A percentile compares a stretch with the other conserved stretches of the same genome.
Conservation (phyloP, 2,888 invertebrate genomes). For the Polymixis lichenea region DNA sequence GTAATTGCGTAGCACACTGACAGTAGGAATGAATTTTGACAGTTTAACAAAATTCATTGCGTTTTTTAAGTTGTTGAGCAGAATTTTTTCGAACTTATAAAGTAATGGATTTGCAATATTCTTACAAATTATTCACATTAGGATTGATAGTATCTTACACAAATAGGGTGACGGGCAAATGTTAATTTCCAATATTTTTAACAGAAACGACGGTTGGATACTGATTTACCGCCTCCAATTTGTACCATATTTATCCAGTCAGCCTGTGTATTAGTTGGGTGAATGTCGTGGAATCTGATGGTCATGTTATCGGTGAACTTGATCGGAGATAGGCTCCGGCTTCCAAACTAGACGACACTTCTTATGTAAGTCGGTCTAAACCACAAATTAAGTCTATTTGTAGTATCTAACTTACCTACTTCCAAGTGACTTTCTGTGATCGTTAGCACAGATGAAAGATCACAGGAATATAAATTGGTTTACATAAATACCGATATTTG, state of each 20-base stretch:
- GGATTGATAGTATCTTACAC: too few species aligned
- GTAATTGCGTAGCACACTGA: too few species aligned
- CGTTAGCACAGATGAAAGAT: constrained; percentile 1
- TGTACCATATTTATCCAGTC: constrained; percentile 7
- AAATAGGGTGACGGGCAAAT: too few species aligned
- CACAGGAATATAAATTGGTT: constrained; percentile 16
- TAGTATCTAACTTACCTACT: neutral
- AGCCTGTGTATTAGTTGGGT: constrained; percentile 34
- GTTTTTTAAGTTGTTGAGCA: too few species aligned
- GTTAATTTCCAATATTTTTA: neutral
- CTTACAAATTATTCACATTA: too few species aligned
- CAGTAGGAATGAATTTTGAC: too few species aligned
- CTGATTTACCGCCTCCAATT: constrained; percentile 1
- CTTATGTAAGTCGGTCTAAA: constrained; percentile 34
- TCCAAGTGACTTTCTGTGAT: constrained; percentile 15
- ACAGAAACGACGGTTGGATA: too few species aligned
- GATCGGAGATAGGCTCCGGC: constrained; percentile 33
- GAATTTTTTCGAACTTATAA: too few species aligned
- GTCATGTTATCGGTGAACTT: constrained; percentile 48
- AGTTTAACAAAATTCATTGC: too few species aligned
- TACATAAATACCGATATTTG: neutral
- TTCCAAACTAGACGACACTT: constrained; percentile 27
- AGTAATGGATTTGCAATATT: too few species aligned
- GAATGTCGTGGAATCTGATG: constrained; percentile 18
- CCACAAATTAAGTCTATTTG: constrained; percentile 36